phyloP scores from a whole-genome alignment of 2,888 invertebrate species.

The Harpalus rubripes region DNA sequence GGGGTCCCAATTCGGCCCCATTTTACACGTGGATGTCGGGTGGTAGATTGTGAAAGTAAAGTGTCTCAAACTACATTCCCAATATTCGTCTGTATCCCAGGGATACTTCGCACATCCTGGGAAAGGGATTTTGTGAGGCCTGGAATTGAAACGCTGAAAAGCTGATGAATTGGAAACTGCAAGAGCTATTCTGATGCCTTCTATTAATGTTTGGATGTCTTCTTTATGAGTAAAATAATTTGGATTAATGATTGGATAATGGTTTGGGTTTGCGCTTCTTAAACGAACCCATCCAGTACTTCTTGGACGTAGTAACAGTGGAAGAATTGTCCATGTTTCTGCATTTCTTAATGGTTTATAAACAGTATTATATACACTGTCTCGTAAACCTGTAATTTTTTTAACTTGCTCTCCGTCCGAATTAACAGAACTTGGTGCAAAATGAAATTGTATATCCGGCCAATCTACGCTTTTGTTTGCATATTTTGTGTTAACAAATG shows the following conservation, averaged over 20 bases:
- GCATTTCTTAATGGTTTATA: slow-evolving; percentile 89
- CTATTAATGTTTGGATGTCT: slow-evolving; percentile 88
- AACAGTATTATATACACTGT: slow-evolving; percentile 90
- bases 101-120: slow-evolving; percentile 88
- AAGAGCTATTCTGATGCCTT: slow-evolving; percentile 91
- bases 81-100: slow-evolving; percentile 89
- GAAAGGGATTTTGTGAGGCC: slow-evolving; percentile 88
- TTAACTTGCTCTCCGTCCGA: slow-evolving; percentile 91
- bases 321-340: slow-evolving; percentile 92
- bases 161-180: slow-evolving; percentile 88
- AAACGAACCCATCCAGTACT: slow-evolving; percentile 93
- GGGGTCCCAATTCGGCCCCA: slow-evolving; percentile 88
- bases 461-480: slow-evolving; percentile 87
- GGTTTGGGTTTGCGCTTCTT: slow-evolving; percentile 88
- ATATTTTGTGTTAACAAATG: slow-evolving; percentile 92
- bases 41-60: slow-evolving; percentile 91
- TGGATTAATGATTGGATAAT: slow-evolving; percentile 92
- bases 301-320: slow-evolving; percentile 89
- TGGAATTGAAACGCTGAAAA: slow-evolving; percentile 89
- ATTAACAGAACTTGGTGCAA: slow-evolving; percentile 90
- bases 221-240: slow-evolving; percentile 94
- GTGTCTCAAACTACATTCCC: slow-evolving; percentile 91
- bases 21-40: slow-evolving; percentile 91
- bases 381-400: slow-evolving; percentile 86
- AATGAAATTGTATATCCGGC: slow-evolving; percentile 94